Conservation (phyloP, 1,140 invertebrate species). For the Oedothorax gibbosus region DNA sequence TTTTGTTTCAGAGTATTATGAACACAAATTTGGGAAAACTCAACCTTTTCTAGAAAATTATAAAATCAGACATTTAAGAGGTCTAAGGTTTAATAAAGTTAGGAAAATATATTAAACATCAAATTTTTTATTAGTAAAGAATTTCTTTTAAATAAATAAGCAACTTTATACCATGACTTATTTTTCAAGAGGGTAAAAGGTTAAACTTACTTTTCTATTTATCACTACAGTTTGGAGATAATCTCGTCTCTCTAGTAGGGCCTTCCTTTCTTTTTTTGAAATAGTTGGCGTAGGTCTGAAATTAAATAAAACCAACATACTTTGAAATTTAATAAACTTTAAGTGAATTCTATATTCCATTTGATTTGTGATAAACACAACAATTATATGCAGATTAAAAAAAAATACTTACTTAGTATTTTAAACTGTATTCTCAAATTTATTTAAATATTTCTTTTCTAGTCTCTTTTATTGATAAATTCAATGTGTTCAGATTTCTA, state of each 20-base stretch:
- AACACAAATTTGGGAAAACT: neutral
- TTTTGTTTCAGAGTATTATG: too few relatives aligned
- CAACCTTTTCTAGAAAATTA: neutral
- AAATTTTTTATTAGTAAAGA: too few relatives aligned
- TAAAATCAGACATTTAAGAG: neutral
- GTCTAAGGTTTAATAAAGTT: neutral
- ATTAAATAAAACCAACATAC: neutral
- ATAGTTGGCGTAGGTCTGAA: conserved; percentile 69
- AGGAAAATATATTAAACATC: too few relatives aligned
- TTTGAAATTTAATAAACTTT: neutral
- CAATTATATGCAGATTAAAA: too few relatives aligned
- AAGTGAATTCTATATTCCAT: neutral
- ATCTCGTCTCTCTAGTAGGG: conserved; percentile 70
- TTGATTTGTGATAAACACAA: too few relatives aligned
- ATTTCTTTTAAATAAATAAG: too few relatives aligned
- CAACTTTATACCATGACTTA: conserved; percentile 10
- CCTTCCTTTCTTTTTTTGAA: conserved; percentile 69
- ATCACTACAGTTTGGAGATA: conserved; percentile 71
- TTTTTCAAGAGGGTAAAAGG: neutral
- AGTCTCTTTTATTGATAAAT: too few relatives aligned
- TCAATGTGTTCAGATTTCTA: too few relatives aligned
- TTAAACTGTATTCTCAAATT: too few relatives aligned
- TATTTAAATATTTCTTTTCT: too few relatives aligned
- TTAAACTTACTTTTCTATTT: conserved; percentile 70
- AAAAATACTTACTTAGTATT: too few relatives aligned